These are phyloP conservation scores for Bombyx huttoni DNA, from an alignment of 2,888 invertebrate species.

Conservation along the genomic window DNA sequence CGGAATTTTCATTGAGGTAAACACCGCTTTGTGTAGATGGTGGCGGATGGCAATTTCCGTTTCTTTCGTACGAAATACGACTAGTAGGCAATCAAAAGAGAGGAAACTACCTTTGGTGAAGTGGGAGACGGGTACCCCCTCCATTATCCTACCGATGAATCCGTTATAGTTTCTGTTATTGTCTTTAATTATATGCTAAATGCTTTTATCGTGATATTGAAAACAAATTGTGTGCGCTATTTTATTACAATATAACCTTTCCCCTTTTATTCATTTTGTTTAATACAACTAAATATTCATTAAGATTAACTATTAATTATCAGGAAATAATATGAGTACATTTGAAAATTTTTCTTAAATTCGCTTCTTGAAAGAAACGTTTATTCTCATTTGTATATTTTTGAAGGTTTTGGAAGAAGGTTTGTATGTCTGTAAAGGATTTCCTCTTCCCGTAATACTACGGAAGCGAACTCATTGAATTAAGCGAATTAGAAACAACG, in stretches of 20 bases:
- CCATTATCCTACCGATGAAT: neutral
- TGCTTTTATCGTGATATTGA: neutral
- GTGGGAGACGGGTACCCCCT: neutral
- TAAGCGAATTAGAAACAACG: no score
- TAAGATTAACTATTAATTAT: no score
- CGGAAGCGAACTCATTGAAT: no score
- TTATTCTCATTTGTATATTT: neutral
- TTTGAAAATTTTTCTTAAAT: no score
- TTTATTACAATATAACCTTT: no score
- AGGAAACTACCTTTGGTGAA: neutral
- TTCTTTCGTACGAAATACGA: slow-evolving; percentile 13
- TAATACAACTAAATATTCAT: no score
- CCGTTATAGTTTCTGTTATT: neutral
- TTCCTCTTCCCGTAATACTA: neutral
- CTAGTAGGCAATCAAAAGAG: neutral
- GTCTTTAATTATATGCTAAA: neutral
- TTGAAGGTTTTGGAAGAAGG: neutral
- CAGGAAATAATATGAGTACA: no score
- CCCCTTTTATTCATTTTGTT: no score
- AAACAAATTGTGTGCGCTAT: no score
- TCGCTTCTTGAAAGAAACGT: neutral
- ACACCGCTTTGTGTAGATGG: slow-evolving; percentile 12
- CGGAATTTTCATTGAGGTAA: slow-evolving; percentile 11
- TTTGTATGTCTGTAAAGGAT: neutral
- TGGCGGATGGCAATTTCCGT: slow-evolving; percentile 37